Conservation (phyloP, 2,888 invertebrate genomes). For the Pterostichus niger region DNA sequence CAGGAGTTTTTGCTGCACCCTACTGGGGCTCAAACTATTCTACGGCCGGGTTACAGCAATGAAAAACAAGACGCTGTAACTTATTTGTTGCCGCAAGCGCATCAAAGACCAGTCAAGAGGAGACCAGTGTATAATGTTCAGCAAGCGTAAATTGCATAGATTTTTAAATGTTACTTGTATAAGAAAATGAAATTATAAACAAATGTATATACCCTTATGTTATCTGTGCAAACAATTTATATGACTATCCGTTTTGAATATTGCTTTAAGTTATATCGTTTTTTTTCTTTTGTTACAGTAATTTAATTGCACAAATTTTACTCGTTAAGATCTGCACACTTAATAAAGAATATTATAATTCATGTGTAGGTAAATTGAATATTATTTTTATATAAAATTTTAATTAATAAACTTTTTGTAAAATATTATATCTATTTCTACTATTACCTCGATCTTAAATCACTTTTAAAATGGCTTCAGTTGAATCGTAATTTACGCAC, state of each 20-base stretch:
- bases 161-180: too few relatives aligned
- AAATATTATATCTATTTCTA: neutral
- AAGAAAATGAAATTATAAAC: constrained; percentile 2
- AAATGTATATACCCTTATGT: constrained; percentile 4
- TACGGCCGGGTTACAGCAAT: constrained; percentile 32
- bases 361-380: constrained; percentile 21
- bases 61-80: constrained; percentile 59
- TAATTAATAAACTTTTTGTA: constrained; percentile 21
- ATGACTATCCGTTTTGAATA: neutral
- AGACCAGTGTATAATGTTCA: constrained; percentile 60
- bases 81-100: constrained; percentile 48
- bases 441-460: neutral
- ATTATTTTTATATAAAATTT: constrained; percentile 20
- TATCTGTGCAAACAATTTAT: constrained; percentile 6
- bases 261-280: constrained; percentile 24
- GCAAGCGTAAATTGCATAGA: constrained; percentile 45
- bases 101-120: constrained; percentile 37
- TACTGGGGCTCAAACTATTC: neutral
- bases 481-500: too few relatives aligned
- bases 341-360: neutral
- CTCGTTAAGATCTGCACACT: constrained; percentile 7
- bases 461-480: too few relatives aligned
- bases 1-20: constrained; percentile 63
- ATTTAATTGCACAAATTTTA: neutral
- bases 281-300: constrained; percentile 9